Conservation (phyloP, 2,888 invertebrate genomes). For the Drosophila meridionalis region DNA sequence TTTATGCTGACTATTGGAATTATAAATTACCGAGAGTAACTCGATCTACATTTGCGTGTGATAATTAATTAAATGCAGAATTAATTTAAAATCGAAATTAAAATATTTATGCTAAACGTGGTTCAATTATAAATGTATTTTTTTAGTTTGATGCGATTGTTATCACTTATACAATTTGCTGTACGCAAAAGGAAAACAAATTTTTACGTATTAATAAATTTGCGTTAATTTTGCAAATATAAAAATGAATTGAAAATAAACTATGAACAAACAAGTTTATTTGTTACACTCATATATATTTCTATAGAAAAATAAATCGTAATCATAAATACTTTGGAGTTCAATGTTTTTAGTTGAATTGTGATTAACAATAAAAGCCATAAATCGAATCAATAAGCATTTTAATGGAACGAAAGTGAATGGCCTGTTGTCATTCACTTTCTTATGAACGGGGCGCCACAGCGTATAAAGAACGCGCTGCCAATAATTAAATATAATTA, state of each 20-base stretch:
- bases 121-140: neutral
- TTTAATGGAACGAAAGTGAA: conserved; percentile 20
- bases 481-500: conserved; percentile 12
- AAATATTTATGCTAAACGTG: neutral
- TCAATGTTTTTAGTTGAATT: conserved; percentile 20
- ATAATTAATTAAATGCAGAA: neutral
- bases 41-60: neutral
- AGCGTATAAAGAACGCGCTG: conserved; percentile 10
- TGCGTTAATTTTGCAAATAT: neutral
- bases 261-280: neutral
- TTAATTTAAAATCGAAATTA: neutral
- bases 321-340: conserved; percentile 1
- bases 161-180: neutral
- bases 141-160: neutral
- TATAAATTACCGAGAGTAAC: neutral
- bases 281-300: neutral
- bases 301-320: too few species aligned
- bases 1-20: neutral
- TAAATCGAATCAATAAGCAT: conserved; percentile 14
- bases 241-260: neutral
- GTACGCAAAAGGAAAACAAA: neutral
- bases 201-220: neutral
- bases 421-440: conserved; percentile 22
- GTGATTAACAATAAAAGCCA: neutral
- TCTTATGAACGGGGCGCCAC: conserved; percentile 4